Conservation (phyloP, 2,113 vertebrate genomes). For the Ascaphus truei region DNA sequence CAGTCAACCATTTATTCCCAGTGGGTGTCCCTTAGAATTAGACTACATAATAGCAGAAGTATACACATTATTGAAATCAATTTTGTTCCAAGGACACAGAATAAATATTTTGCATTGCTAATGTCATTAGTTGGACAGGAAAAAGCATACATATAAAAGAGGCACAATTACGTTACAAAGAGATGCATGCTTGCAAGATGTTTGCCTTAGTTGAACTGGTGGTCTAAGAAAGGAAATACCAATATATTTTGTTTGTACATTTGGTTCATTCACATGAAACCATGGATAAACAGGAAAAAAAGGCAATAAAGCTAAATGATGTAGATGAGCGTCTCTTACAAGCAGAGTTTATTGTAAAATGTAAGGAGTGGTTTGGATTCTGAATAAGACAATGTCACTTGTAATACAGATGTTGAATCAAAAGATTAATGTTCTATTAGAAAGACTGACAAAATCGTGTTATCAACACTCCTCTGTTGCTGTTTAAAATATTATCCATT, state of each 20-base stretch:
- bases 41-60: background rate
- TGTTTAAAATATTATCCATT: too few species aligned
- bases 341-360: background rate
- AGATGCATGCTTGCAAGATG: conserved; percentile 19
- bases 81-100: conserved; percentile 7
- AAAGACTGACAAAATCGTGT: too few species aligned
- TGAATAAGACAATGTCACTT: background rate
- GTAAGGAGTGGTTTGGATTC: too few species aligned
- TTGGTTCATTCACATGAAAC: too few species aligned
- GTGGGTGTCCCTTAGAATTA: background rate
- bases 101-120: conserved; percentile 23
- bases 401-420: background rate
- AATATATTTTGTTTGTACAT: conserved; percentile 9
- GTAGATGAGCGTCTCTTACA: background rate
- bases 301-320: background rate
- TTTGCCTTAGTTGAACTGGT: conserved; percentile 27
- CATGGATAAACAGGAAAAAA: background rate
- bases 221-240: background rate
- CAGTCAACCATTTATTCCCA: background rate
- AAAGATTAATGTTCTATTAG: background rate
- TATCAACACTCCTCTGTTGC: too few species aligned
- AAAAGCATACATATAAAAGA: background rate
- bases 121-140: conserved; percentile 1
- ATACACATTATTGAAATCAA: background rate
- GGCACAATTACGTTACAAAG: background rate